phyloP scores from a whole-genome alignment of 2,888 invertebrate genomes.

The Ligdia adustata region DNA sequence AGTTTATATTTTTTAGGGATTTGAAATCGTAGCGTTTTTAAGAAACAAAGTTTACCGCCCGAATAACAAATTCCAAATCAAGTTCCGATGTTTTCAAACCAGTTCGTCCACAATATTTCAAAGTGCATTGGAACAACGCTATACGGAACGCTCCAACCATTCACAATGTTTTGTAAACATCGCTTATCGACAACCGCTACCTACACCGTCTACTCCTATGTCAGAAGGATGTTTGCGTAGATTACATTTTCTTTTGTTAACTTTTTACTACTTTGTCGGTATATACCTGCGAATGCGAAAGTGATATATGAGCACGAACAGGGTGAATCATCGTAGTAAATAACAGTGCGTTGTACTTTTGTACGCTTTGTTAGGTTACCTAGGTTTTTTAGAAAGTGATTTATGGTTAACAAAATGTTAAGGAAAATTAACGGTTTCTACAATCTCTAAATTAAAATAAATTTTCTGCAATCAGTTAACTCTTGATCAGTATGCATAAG shows the following conservation, averaged over 20 bases:
- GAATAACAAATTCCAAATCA: slow-evolving; percentile 4
- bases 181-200: slow-evolving; percentile 6
- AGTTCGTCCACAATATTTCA: slow-evolving; percentile 7
- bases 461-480: too few species aligned
- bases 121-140: slow-evolving; percentile 22
- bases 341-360: slow-evolving; percentile 2
- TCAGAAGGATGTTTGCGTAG: slow-evolving; percentile 17
- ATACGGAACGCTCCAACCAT: slow-evolving; percentile 4
- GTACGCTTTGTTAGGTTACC: slow-evolving; percentile 5
- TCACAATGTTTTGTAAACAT: slow-evolving; percentile 19
- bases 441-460: too few species aligned
- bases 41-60: too few species aligned
- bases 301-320: slow-evolving; percentile 12
- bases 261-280: slow-evolving; percentile 17
- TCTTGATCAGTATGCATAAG: too few species aligned
- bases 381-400: slow-evolving; percentile 12
- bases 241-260: slow-evolving; percentile 18
- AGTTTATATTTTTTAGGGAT: too few species aligned
- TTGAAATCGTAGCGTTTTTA: too few species aligned
- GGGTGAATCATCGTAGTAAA: slow-evolving; percentile 3
- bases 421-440: too few species aligned
- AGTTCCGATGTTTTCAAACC: slow-evolving; percentile 5
- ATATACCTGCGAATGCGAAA: slow-evolving; percentile 24
- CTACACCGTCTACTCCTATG: neutral
- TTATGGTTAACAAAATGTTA: too few species aligned